Evolutionary conservation across 2,888 invertebrate species (phyloP).

Genomic region (Sisyra nigra): DNA sequence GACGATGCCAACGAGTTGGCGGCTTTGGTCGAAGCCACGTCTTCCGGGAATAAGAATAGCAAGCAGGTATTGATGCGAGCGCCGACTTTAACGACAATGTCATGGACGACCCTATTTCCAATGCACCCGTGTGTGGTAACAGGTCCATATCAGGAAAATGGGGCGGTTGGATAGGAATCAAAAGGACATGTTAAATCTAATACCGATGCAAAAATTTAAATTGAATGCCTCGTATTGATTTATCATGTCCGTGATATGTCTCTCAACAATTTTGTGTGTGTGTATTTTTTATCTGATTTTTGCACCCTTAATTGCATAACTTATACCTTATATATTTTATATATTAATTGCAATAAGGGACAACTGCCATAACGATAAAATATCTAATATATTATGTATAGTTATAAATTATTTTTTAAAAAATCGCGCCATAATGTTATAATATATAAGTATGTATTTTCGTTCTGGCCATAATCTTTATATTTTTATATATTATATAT

Average conservation of each 20-base stretch:
- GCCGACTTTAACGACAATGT: constrained; percentile 60
- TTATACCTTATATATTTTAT: background rate
- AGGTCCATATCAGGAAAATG: constrained; percentile 59
- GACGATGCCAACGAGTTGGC: constrained; percentile 12
- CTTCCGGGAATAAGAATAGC: constrained; percentile 25
- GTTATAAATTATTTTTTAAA: too few species aligned
- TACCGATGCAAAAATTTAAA: background rate
- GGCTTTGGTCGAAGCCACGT: constrained; percentile 15
- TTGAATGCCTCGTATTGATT: background rate
- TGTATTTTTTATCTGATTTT: background rate
- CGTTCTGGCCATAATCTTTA: too few species aligned
- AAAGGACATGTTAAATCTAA: constrained; percentile 7
- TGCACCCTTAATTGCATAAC: background rate
- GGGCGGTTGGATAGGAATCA: constrained; percentile 11
- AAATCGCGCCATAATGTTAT: too few species aligned
- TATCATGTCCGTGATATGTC: constrained; percentile 2
- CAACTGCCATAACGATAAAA: too few species aligned
- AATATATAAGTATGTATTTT: too few species aligned
- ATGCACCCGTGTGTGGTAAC: constrained; percentile 79
- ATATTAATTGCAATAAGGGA: background rate
- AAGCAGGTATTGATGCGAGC: constrained; percentile 37
- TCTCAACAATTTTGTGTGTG: background rate
- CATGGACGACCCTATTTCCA: constrained; percentile 73
- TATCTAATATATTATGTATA: too few species aligned
- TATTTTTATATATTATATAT: too few species aligned